phyloP scores from a whole-genome alignment of 2,888 invertebrate genomes.

The Acanthosoma haemorrhoidale region DNA sequence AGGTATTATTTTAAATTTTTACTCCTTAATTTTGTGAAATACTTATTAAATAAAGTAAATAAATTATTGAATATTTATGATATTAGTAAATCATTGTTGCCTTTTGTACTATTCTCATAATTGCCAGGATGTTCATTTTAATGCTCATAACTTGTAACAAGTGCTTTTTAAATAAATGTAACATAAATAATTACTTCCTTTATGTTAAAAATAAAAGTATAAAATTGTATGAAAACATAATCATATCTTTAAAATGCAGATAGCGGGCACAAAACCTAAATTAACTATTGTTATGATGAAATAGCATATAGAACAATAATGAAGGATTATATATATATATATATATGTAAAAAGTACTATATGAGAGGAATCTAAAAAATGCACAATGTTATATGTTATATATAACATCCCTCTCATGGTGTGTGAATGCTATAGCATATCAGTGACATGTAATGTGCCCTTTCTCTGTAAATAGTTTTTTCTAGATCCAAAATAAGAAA shows the following conservation, averaged over 20 bases:
- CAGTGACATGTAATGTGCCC: conserved; percentile 15
- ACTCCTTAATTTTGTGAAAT: no score
- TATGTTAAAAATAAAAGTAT: conserved; percentile 13
- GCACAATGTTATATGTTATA: conserved; percentile 8
- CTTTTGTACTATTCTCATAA: background rate
- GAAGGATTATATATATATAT: background rate
- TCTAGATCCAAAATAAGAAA: conserved; percentile 2
- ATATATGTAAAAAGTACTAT: background rate
- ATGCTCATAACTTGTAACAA: conserved; percentile 30
- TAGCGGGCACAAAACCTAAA: conserved; percentile 26
- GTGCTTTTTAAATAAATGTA: conserved; percentile 29
- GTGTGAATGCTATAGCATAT: conserved; percentile 13
- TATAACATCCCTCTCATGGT: conserved; percentile 2
- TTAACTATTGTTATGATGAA: conserved; percentile 9
- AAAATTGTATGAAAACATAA: conserved; percentile 27
- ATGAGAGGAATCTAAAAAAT: background rate
- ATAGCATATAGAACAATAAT: conserved; percentile 14
- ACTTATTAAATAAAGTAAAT: no score
- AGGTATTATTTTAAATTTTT: no score
- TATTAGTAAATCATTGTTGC: no score
- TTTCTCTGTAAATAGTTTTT: conserved; percentile 19
- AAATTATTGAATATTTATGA: no score
- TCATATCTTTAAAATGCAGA: conserved; percentile 28
- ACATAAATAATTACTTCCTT: conserved; percentile 17
- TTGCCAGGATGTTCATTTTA: conserved; percentile 14